Percentiles rank a stretch among this genome's conserved stretches.
These are phyloP conservation scores for Acomys russatus DNA, from an alignment of 2,797 vertebrate species.

Conservation along the genomic window DNA sequence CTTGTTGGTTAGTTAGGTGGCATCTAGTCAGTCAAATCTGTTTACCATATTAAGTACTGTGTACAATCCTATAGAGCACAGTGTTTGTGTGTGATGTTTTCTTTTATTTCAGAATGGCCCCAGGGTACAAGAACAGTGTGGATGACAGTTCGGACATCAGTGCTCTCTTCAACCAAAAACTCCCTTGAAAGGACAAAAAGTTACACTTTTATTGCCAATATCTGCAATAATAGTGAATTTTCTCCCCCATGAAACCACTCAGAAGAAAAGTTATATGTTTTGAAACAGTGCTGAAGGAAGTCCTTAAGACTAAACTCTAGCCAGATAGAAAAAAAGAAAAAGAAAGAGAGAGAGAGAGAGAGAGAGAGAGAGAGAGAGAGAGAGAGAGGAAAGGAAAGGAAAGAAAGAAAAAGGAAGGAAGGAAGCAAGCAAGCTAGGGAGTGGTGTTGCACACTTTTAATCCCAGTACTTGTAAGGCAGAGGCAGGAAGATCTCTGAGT, in stretches of 20 bases:
- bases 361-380: no score
- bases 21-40: not conserved
- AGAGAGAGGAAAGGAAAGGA: no score
- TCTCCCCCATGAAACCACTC: not conserved
- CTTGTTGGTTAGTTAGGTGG: not conserved
- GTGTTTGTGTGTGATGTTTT: not conserved
- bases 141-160: not conserved
- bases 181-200: not conserved
- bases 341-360: no score
- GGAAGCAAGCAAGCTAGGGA: not conserved
- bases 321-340: slow-evolving; percentile 29
- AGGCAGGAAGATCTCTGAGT: not conserved
- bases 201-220: not conserved
- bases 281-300: not conserved
- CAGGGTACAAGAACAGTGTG: not conserved
- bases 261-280: not conserved
- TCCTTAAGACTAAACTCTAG: not conserved
- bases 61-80: not conserved
- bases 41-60: not conserved
- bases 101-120: not conserved
- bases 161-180: not conserved
- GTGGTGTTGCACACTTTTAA: not conserved
- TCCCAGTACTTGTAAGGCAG: not conserved
- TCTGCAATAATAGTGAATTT: not conserved
- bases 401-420: no score